Evolutionary conservation across 2,113 vertebrate species (phyloP), one percentile per base, ranked within the genome.

Genomic region (Ornithorhynchus anatinus): DNA sequence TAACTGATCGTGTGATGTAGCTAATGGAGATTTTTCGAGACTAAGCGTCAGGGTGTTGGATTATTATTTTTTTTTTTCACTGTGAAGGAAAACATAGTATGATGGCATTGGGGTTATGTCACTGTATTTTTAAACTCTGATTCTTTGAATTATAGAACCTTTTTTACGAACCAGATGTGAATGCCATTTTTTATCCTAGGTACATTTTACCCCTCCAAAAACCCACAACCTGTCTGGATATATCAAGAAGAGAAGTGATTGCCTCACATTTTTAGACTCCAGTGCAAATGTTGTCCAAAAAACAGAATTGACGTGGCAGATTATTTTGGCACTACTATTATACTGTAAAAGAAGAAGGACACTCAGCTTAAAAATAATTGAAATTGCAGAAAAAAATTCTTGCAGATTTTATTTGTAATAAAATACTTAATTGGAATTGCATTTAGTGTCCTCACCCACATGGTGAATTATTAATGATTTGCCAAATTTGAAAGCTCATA

Each of bases 251-350:
- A 77, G 75, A 65, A 80, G 72, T 87, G 75, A 86, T 59, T 89
- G 51, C 38, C 40, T 84, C 79, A 83, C 42, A 50, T 52, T 82
- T n/a, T 81, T 77, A 76, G 64, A 88, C 77, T 86, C 81, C 50
- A 2, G 51, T 74, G 83, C 77, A 69, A 69, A 56, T 59, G 72
- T 74, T 85, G 85, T 76, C 82, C 53, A 71, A 88, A 90, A 88
- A 71, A 82, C 44, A 77, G 78, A 39, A 59, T 64, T 85, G 56
- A 85, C 79, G 79, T 87, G 87, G 77, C 85, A 86, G 80, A 84
- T 78, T 80, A 57, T 73, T 84, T 59, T 81, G 70, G 64, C 74
- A 79, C 33, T 83, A 68, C 56, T 10, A 63, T 59, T 89, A 78
- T 81, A 63, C 61, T 89, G 77, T 81, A 80, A 87, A 87, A 89